Evolutionary conservation across 2,888 invertebrate species (phyloP).

Genomic region (Nysson spinosus): DNA sequence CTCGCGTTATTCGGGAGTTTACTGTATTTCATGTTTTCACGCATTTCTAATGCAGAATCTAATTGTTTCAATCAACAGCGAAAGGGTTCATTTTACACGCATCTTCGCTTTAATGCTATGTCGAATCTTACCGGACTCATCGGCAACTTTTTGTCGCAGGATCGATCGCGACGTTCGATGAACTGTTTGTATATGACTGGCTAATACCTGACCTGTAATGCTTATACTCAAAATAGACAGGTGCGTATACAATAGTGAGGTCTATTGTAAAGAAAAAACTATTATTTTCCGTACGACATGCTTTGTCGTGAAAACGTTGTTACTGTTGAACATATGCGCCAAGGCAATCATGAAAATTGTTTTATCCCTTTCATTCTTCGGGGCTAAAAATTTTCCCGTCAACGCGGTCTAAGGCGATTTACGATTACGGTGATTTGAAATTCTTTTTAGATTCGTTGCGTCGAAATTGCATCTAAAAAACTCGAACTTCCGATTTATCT

Average conservation of each 20-base stretch:
- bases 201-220: constrained; percentile 30
- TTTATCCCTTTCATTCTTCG: constrained; percentile 42
- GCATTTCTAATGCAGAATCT: too few species aligned
- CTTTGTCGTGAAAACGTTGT: constrained; percentile 43
- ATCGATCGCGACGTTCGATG: constrained; percentile 18
- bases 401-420: not conserved
- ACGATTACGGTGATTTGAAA: too few species aligned
- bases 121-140: too few species aligned
- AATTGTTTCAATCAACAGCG: too few species aligned
- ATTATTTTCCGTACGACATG: constrained; percentile 45
- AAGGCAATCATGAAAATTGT: constrained; percentile 50
- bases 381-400: constrained; percentile 28
- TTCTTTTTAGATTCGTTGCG: constrained; percentile 18
- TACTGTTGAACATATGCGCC: constrained; percentile 49
- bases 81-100: too few species aligned
- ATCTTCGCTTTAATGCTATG: too few species aligned
- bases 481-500: constrained; percentile 7
- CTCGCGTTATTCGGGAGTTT: too few species aligned
- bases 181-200: constrained; percentile 44
- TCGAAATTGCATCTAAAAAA: not conserved
- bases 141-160: too few species aligned
- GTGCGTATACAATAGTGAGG: constrained; percentile 40
- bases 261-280: constrained; percentile 22
- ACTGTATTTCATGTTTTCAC: too few species aligned
- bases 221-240: constrained; percentile 35